Conservation (phyloP, 2,888 invertebrate genomes). For the Hydriomena furcata region DNA sequence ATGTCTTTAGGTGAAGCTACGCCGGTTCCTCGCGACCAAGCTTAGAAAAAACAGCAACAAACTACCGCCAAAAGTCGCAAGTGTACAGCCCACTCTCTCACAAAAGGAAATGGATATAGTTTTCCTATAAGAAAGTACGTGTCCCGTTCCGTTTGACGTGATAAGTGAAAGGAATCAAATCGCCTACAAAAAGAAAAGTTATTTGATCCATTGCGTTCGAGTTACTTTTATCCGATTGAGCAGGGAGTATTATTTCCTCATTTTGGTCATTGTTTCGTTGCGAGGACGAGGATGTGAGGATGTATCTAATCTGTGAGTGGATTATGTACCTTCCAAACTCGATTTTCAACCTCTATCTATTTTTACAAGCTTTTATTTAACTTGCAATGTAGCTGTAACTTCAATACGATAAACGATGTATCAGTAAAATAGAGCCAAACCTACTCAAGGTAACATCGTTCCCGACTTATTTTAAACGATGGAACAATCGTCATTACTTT, state of each 20-base stretch:
- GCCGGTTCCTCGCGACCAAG: too few relatives aligned
- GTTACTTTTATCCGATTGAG: slow-evolving; percentile 25
- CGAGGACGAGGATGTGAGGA: neutral
- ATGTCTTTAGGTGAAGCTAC: too few relatives aligned
- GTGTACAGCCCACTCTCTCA: slow-evolving; percentile 4
- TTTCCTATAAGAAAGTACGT: slow-evolving; percentile 20
- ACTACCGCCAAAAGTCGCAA: slow-evolving; percentile 6
- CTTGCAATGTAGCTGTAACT: too few relatives aligned
- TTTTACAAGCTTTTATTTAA: too few relatives aligned
- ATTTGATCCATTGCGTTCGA: slow-evolving; percentile 27
- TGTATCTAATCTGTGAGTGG: neutral
- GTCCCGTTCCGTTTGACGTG: slow-evolving; percentile 25
- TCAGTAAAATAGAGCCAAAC: too few relatives aligned
- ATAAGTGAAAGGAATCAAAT: slow-evolving; percentile 34
- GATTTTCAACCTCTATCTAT: too few relatives aligned
- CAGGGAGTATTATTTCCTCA: slow-evolving; percentile 16
- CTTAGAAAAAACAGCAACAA: too few relatives aligned
- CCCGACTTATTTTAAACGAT: too few relatives aligned
- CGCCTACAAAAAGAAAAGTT: slow-evolving; percentile 28
- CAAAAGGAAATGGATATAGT: slow-evolving; percentile 31
- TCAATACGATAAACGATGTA: too few relatives aligned
- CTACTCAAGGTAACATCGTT: too few relatives aligned
- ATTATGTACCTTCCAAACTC: too few relatives aligned
- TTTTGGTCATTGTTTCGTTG: slow-evolving; percentile 15
- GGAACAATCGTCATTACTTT: too few relatives aligned